Conservation (phyloP, 2,113 vertebrate species). For the Phyllopteryx taeniolatus region DNA sequence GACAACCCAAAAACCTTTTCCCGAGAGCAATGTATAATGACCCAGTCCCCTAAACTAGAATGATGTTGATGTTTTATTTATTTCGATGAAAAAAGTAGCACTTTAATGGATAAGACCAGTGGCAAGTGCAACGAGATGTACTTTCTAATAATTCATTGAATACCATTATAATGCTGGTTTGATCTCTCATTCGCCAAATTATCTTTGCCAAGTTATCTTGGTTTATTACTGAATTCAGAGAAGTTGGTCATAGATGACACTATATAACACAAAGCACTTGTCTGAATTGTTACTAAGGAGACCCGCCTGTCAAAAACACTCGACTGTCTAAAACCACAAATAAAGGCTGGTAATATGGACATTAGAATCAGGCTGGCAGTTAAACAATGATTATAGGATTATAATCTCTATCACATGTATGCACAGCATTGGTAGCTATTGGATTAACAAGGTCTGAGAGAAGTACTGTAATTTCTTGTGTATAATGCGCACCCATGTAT, state of each 20-base stretch:
- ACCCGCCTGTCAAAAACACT: slow-evolving; percentile 10
- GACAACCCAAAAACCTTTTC: too few species aligned
- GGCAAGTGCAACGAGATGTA: not conserved
- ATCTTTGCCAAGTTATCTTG: not conserved
- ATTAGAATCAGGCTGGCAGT: not conserved
- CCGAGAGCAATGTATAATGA: too few species aligned
- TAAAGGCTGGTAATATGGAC: slow-evolving; percentile 2
- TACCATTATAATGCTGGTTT: not conserved
- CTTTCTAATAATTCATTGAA: not conserved
- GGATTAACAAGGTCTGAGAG: not conserved
- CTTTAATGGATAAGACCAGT: not conserved
- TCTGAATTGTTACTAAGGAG: slow-evolving; percentile 24
- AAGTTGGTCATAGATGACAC: slow-evolving; percentile 1
- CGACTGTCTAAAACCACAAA: slow-evolving; percentile 11
- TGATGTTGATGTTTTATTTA: not conserved
- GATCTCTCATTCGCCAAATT: not conserved
- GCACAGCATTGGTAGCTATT: not conserved
- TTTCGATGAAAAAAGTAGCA: not conserved
- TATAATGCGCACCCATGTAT: too few species aligned
- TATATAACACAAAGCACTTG: slow-evolving; percentile 3
- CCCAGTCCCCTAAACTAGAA: not conserved
- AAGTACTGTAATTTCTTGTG: not conserved
- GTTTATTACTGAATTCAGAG: not conserved
- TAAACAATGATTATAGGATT: not conserved
- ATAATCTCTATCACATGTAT: not conserved